Conservation (phyloP, 1,140 invertebrate genomes). For the Battus philenor region DNA sequence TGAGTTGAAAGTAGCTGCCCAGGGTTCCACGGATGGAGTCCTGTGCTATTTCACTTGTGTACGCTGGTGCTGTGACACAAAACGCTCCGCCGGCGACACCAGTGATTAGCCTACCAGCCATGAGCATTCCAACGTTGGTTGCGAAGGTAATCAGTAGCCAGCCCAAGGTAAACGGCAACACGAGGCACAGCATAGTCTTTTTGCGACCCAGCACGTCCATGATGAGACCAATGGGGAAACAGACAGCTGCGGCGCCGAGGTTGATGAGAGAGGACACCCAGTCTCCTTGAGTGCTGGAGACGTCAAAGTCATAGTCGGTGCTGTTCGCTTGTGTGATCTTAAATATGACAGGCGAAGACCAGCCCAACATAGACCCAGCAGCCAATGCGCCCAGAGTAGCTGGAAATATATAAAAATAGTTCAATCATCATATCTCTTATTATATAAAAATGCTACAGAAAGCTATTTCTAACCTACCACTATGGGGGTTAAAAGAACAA, state of each 20-base stretch:
- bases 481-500: too few species aligned
- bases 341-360: conserved; percentile 84
- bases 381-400: conserved; percentile 77
- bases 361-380: conserved; percentile 81
- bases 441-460: too few species aligned
- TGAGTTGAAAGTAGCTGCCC: conserved; percentile 87
- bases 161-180: conserved; percentile 84
- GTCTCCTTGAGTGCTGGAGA: conserved; percentile 76
- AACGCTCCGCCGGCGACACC: conserved; percentile 85
- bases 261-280: conserved; percentile 85
- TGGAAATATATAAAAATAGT: conserved; percentile 38
- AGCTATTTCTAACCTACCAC: too few species aligned
- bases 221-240: conserved; percentile 83
- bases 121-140: conserved; percentile 80
- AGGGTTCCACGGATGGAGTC: conserved; percentile 86
- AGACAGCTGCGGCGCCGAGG: conserved; percentile 83
- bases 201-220: conserved; percentile 87
- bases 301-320: conserved; percentile 75
- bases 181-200: conserved; percentile 81
- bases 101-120: conserved; percentile 84
- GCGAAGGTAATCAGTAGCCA: conserved; percentile 86
- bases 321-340: conserved; percentile 62
- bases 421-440: too few species aligned
- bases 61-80: conserved; percentile 86
- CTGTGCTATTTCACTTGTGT: conserved; percentile 89